Evolutionary conservation across 2,888 invertebrate genomes (phyloP).

Genomic region (Griposia aprilina): DNA sequence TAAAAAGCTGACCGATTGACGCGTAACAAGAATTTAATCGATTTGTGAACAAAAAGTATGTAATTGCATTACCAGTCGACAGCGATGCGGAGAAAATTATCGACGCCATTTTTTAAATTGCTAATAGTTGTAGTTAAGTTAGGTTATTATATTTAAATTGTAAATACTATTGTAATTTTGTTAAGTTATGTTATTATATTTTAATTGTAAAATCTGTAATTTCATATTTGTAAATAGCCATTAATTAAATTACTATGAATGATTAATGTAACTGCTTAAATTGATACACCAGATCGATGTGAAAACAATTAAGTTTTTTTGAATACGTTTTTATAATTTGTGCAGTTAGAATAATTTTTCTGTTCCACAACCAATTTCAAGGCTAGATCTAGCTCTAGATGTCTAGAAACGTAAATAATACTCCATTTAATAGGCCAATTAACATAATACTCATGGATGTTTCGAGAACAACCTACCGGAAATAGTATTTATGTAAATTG

Average conservation of each 20-base stretch:
- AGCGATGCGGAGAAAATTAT: too few relatives aligned
- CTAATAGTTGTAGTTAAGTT: too few relatives aligned
- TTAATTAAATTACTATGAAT: background rate
- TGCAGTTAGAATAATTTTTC: background rate
- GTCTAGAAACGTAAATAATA: background rate
- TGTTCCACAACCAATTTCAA: background rate
- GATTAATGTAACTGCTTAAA: background rate
- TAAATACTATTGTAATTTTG: too few relatives aligned
- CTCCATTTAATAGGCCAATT: background rate
- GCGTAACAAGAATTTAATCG: too few relatives aligned
- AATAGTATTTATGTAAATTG: conserved; percentile 21
- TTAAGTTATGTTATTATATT: too few relatives aligned
- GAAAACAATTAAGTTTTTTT: background rate
- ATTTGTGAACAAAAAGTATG: too few relatives aligned
- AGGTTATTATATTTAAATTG: too few relatives aligned
- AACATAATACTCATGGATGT: background rate
- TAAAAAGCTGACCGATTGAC: too few relatives aligned
- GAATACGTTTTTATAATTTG: background rate
- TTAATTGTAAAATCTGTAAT: too few relatives aligned
- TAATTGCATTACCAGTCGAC: too few relatives aligned
- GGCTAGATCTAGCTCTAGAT: background rate
- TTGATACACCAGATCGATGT: background rate
- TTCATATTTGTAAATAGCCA: too few relatives aligned
- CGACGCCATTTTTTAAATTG: too few relatives aligned
- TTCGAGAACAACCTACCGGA: conserved; percentile 17